Percentiles rank a stretch among this genome's conserved stretches.
phyloP scores from a whole-genome alignment of 2,888 invertebrate genomes.

The Troglohyphantes excavatus region DNA sequence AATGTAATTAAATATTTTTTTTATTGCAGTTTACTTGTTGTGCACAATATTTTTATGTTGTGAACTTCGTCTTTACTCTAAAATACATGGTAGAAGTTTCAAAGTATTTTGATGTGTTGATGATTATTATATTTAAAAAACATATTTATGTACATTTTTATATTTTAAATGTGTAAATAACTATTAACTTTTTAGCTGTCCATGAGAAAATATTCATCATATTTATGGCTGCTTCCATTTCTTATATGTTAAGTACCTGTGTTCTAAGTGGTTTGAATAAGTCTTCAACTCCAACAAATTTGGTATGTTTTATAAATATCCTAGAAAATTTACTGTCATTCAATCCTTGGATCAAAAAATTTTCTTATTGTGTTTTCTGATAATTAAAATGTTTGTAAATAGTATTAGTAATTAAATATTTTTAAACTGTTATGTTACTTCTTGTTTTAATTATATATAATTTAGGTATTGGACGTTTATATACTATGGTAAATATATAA shows the following conservation, averaged over 20 bases:
- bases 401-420: neutral
- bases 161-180: neutral
- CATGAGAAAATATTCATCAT: conserved; percentile 95
- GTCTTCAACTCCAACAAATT: conserved; percentile 79
- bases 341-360: too few species aligned
- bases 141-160: too few species aligned
- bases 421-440: neutral
- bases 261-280: conserved; percentile 83
- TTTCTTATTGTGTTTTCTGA: too few species aligned
- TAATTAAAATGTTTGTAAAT: neutral
- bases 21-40: too few species aligned
- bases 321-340: neutral
- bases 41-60: too few species aligned
- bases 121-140: too few species aligned
- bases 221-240: conserved; percentile 92
- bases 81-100: too few species aligned
- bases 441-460: neutral
- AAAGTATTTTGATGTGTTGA: too few species aligned
- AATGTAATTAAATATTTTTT: too few species aligned
- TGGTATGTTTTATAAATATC: conserved; percentile 41
- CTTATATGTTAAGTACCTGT: conserved; percentile 90
- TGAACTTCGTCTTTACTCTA: too few species aligned
- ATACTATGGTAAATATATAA: too few species aligned
- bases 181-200: conserved; percentile 86
- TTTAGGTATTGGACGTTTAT: neutral